Conservation (phyloP, 1,140 invertebrate genomes). For the Lethrus apterus region DNA sequence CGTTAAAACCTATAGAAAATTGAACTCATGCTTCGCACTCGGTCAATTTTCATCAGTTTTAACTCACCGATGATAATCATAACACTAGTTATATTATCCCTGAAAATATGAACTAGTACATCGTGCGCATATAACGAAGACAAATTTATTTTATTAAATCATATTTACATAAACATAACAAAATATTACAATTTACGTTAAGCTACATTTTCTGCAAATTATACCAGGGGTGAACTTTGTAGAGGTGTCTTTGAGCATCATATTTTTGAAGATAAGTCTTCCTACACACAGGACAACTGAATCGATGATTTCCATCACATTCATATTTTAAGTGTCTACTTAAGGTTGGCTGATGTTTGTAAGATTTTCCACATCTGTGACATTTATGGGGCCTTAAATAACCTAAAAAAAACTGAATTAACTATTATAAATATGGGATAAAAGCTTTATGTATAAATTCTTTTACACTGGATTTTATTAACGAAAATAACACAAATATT, state of each 20-base stretch:
- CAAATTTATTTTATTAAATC: too few relatives aligned
- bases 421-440: background rate
- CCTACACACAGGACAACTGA: conserved; percentile 37
- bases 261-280: conserved; percentile 22
- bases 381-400: conserved; percentile 39
- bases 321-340: conserved; percentile 59
- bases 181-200: background rate
- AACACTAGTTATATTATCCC: too few relatives aligned
- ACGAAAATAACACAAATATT: too few relatives aligned
- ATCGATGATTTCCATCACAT: conserved; percentile 41
- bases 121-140: too few relatives aligned
- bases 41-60: too few relatives aligned
- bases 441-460: background rate
- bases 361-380: conserved; percentile 50
- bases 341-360: conserved; percentile 47
- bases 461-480: too few relatives aligned
- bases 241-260: conserved; percentile 6
- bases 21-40: too few relatives aligned
- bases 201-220: background rate
- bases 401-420: conserved; percentile 6
- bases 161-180: background rate
- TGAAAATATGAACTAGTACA: too few relatives aligned
- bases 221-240: background rate
- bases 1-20: too few relatives aligned
- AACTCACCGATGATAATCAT: too few relatives aligned